Conservation (phyloP, 2,113 vertebrate species). For the Austrofundulus limnaeus region DNA sequence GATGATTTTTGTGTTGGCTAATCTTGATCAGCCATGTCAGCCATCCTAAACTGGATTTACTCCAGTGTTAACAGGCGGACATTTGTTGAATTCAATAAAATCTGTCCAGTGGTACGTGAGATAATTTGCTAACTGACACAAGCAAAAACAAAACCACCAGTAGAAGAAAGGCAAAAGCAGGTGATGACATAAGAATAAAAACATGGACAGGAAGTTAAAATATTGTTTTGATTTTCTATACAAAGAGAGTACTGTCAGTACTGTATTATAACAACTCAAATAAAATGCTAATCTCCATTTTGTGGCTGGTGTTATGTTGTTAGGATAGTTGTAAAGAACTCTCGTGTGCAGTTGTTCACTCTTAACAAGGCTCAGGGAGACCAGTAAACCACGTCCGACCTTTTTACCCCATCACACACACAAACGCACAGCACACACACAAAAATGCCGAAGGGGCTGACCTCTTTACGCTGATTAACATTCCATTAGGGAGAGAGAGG, state of each 20-base stretch:
- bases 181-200: neutral
- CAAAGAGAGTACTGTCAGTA: no score
- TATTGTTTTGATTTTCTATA: neutral
- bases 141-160: no score
- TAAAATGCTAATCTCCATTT: constrained; percentile 18
- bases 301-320: constrained; percentile 10
- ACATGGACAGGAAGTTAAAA: neutral
- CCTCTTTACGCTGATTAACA: constrained; percentile 73
- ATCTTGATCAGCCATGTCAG: no score
- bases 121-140: no score
- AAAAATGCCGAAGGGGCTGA: constrained; percentile 49
- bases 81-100: no score
- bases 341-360: constrained; percentile 47
- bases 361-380: constrained; percentile 44
- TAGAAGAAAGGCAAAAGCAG: no score
- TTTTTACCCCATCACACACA: constrained; percentile 57
- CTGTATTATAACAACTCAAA: no score
- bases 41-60: no score
- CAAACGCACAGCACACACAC: constrained; percentile 28
- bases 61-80: no score
- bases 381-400: constrained; percentile 50
- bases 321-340: constrained; percentile 37
- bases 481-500: constrained; percentile 55
- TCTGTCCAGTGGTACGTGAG: no score
- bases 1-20: no score